These are phyloP conservation scores for Odontophorus gujanensis DNA, from an alignment of 2,113 vertebrate genomes.

Conservation along the genomic window DNA sequence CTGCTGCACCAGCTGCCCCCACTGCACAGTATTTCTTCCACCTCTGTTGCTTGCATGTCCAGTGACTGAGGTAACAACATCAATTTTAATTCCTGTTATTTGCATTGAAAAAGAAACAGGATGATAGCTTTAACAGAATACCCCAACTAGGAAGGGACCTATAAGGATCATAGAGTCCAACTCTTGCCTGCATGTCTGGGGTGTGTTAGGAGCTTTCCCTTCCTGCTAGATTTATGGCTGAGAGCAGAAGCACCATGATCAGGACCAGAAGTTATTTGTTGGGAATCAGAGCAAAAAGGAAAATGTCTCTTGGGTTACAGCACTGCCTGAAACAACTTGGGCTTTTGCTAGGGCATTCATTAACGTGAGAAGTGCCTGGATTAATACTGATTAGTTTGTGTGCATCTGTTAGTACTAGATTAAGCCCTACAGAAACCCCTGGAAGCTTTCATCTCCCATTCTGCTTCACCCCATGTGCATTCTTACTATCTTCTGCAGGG, in stretches of 20 bases:
- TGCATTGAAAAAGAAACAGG: not conserved
- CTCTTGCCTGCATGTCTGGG: rapidly evolving
- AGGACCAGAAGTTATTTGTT: not conserved
- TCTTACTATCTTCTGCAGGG: conserved; percentile 9
- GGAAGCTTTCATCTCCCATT: not conserved
- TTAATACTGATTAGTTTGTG: not conserved
- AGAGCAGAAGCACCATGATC: not conserved
- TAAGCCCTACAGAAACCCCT: not conserved
- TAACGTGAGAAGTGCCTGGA: not conserved
- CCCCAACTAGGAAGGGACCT: too few relatives aligned
- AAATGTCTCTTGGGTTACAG: not conserved
- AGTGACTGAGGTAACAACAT: not conserved
- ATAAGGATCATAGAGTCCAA: too few relatives aligned
- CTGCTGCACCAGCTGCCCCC: not conserved
- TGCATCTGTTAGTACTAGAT: not conserved
- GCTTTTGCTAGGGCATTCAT: not conserved
- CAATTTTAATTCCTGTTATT: not conserved
- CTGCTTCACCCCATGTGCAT: not conserved
- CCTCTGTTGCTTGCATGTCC: not conserved
- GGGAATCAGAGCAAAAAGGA: not conserved
- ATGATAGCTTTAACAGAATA: not conserved
- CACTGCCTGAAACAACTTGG: not conserved
- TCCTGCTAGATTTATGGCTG: not conserved
- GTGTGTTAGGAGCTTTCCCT: not conserved
- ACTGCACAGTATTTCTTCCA: not conserved